A percentile compares a stretch with the other conserved stretches of the same genome.
Conservation (phyloP, 2,113 vertebrate species). For the Spizaetus ornatus region DNA sequence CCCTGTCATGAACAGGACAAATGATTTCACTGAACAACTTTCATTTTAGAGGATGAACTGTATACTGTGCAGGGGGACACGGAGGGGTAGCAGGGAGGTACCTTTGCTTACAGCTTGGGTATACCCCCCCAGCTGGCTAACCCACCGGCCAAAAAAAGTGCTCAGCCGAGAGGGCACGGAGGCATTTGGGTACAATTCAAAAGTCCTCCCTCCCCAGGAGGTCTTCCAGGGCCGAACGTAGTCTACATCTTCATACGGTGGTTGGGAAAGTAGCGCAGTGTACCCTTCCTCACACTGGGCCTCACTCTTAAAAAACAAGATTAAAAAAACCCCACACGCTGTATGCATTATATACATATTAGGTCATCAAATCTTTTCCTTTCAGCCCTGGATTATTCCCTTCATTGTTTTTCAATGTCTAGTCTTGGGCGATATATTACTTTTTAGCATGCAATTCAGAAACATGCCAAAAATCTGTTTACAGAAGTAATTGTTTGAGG, state of each 20-base stretch:
- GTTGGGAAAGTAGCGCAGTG: accelerated
- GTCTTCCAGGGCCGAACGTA: background rate
- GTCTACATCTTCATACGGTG: background rate
- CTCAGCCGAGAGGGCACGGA: background rate
- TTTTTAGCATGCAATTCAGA: background rate
- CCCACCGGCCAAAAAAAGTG: background rate
- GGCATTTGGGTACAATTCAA: background rate
- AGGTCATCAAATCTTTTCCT: constrained; percentile 28
- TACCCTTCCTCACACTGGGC: background rate
- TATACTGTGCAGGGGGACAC: background rate
- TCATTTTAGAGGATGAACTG: background rate
- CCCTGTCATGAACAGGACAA: background rate
- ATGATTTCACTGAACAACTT: background rate
- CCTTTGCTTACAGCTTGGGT: background rate
- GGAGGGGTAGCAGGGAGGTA: background rate
- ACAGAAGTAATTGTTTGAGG: constrained; percentile 40
- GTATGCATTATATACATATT: constrained; percentile 35
- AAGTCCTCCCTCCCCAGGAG: background rate
- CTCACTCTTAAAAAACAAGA: background rate
- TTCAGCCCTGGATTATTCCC: constrained; percentile 14
- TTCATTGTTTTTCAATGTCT: constrained; percentile 2
- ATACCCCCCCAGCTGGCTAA: background rate
- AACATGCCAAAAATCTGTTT: constrained; percentile 45
- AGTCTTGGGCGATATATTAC: background rate
- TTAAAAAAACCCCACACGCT: background rate